A percentile compares a stretch with the other conserved stretches of the same genome.
Evolutionary conservation across 2,113 vertebrate species (phyloP).

Genomic region (Lophius piscatorius): DNA sequence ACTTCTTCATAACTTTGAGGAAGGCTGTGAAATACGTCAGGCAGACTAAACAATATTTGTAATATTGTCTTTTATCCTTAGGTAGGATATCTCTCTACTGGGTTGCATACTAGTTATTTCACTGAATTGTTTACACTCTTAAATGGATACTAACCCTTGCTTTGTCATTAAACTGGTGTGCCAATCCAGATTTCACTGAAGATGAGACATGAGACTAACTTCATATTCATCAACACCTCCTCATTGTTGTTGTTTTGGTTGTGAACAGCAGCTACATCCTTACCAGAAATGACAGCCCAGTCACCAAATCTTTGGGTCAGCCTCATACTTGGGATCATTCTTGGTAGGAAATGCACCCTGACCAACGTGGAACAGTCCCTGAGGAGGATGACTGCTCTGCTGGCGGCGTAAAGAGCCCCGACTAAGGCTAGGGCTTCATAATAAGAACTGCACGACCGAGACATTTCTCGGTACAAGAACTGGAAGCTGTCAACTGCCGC

Average conservation of each 20-base stretch:
- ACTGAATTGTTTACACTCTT: too few species aligned
- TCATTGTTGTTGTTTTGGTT: neutral
- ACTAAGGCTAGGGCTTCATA: slow-evolving; percentile 88
- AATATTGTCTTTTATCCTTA: too few species aligned
- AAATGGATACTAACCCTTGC: too few species aligned
- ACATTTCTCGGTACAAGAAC: slow-evolving; percentile 88
- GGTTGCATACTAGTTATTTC: too few species aligned
- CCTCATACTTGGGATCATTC: slow-evolving; percentile 75
- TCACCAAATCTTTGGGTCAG: slow-evolving; percentile 86
- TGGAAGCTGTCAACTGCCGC: slow-evolving; percentile 94
- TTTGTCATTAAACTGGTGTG: too few species aligned
- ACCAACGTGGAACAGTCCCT: slow-evolving; percentile 83
- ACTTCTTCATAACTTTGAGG: too few species aligned
- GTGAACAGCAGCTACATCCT: slow-evolving; percentile 50
- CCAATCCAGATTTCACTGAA: neutral
- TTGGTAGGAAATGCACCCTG: slow-evolving; percentile 87
- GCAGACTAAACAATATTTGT: too few species aligned
- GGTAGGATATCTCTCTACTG: too few species aligned
- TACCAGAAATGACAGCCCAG: slow-evolving; percentile 94
- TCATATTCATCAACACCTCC: neutral
- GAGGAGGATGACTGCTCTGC: slow-evolving; percentile 78
- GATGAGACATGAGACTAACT: accelerated
- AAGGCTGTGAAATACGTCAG: too few species aligned
- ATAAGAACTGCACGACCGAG: slow-evolving; percentile 86
- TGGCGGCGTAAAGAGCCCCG: slow-evolving; percentile 87